These are phyloP conservation scores for Pocillopora damicornis DNA, from an alignment of 64 coral and sea anemone species.

Conservation along the genomic window DNA sequence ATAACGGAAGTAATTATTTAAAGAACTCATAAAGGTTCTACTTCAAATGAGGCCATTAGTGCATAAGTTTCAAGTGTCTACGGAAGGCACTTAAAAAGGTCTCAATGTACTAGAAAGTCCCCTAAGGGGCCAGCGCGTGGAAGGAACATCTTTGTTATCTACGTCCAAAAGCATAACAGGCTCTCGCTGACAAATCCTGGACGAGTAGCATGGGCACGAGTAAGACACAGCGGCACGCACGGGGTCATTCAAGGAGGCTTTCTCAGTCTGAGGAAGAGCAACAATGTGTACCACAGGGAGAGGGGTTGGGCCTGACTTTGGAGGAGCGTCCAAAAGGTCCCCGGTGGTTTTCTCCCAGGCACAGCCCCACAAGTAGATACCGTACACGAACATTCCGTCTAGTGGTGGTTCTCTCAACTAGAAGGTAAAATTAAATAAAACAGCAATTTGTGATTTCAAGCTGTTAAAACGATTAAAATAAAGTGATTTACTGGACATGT, in stretches of 20 bases:
- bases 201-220: constrained; percentile 90
- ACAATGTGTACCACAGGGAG: constrained; percentile 91
- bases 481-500: no score
- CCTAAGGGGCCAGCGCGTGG: constrained; percentile 81
- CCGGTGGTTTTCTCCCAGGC: constrained; percentile 99
- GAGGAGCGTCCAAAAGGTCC: constrained; percentile 92
- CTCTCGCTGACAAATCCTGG: constrained; percentile 81
- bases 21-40: neutral
- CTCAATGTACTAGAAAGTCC: constrained; percentile 88
- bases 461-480: neutral
- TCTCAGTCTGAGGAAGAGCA: constrained; percentile 86
- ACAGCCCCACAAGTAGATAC: constrained; percentile 96
- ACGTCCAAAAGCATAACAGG: constrained; percentile 87
- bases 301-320: constrained; percentile 88
- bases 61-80: neutral
- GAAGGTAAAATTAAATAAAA: constrained; percentile 12
- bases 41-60: neutral
- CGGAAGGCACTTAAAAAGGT: constrained; percentile 55
- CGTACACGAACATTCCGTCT: constrained; percentile 95
- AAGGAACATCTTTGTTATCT: constrained; percentile 92
- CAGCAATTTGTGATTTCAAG: neutral
- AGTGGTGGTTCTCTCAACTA: constrained; percentile 92
- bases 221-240: constrained; percentile 85
- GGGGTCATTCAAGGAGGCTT: constrained; percentile 83
- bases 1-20: neutral